A percentile compares a stretch with the other conserved stretches of the same genome.
Evolutionary conservation across 92 coral and sea anemone species (phyloP).

Genomic region (Meandrina meandrites): DNA sequence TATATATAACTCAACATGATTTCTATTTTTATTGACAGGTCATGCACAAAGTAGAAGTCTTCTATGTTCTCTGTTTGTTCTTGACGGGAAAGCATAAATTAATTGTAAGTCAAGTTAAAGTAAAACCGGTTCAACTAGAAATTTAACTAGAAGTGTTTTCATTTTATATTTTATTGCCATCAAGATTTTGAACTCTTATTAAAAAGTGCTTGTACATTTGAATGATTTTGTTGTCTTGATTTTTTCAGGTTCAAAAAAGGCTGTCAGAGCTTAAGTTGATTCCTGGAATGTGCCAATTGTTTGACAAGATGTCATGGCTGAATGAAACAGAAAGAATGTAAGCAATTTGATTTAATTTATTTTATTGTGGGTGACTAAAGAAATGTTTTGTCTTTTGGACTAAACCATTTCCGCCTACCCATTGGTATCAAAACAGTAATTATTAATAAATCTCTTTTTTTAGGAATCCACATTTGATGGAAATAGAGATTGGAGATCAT

Average conservation of each 20-base stretch:
- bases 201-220: neutral
- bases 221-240: neutral
- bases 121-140: neutral
- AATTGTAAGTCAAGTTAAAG: constrained; percentile 55
- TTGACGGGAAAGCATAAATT: constrained; percentile 94
- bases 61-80: constrained; percentile 92
- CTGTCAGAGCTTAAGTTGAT: constrained; percentile 80
- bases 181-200: neutral
- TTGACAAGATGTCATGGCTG: constrained; percentile 86
- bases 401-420: neutral
- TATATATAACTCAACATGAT: neutral
- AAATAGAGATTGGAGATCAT: constrained; percentile 60
- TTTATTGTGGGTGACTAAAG: neutral
- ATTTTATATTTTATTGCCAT: neutral
- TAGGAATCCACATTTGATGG: constrained; percentile 53
- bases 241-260: constrained; percentile 74
- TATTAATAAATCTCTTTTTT: neutral
- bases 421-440: neutral
- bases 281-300: constrained; percentile 88
- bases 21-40: constrained; percentile 42
- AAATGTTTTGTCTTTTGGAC: neutral
- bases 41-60: constrained; percentile 92
- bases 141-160: neutral
- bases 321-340: constrained; percentile 50
- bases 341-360: neutral